These are phyloP conservation scores for Spea multiplicata DNA, from an alignment of 2,113 vertebrate genomes.

Conservation along the genomic window DNA sequence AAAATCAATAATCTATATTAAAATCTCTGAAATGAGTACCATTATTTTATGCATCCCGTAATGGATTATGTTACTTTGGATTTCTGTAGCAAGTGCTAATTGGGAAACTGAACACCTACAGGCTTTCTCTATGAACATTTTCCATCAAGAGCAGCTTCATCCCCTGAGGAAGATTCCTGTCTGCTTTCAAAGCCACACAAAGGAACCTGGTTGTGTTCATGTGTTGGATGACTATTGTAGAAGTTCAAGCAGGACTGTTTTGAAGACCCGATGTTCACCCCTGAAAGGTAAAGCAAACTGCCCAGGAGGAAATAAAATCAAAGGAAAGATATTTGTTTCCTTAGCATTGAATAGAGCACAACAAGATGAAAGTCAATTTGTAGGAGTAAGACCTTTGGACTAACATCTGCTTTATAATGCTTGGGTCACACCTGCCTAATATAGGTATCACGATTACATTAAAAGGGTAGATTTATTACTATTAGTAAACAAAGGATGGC, in stretches of 20 bases:
- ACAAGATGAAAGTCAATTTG: conserved; percentile 47
- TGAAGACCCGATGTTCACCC: conserved; percentile 21
- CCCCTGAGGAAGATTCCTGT: conserved; percentile 32
- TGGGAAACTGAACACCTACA: conserved; percentile 37
- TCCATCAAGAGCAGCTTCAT: conserved; percentile 28
- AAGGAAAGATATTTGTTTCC: conserved; percentile 39
- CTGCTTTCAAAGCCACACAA: conserved; percentile 34
- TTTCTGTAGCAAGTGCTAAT: conserved; percentile 37
- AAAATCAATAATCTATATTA: too few species aligned
- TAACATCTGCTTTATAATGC: conserved; percentile 41
- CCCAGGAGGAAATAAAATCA: conserved; percentile 33
- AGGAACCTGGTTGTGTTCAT: conserved; percentile 8
- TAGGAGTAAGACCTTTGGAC: conserved; percentile 46
- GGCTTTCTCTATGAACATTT: conserved; percentile 34
- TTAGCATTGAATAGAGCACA: conserved; percentile 25
- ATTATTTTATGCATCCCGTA: not conserved
- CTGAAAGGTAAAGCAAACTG: conserved; percentile 28
- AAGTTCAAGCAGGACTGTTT: conserved; percentile 5
- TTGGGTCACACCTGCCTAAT: conserved; percentile 47
- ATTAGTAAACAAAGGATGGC: conserved; percentile 18
- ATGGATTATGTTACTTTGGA: conserved; percentile 28
- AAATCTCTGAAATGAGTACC: too few species aligned
- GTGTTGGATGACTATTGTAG: conserved; percentile 14
- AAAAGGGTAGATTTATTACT: conserved; percentile 39
- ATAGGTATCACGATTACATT: conserved; percentile 39